Evolutionary conservation across 1,140 invertebrate genomes (phyloP), one percentile per base, ranked within the genome.

Genomic region (Eurosta solidaginis): DNA sequence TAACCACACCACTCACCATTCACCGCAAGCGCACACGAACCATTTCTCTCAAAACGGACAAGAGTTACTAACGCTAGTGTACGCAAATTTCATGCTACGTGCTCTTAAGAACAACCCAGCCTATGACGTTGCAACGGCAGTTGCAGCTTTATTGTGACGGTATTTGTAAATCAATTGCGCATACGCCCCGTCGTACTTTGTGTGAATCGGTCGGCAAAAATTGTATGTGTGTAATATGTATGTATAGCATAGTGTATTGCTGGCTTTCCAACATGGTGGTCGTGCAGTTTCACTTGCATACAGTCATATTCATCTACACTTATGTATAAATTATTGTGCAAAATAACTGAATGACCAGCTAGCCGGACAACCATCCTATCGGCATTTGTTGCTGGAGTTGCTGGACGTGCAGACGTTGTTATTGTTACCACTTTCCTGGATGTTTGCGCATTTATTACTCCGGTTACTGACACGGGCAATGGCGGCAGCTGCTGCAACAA

Each of bases 111-210:
- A 33, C 54, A 63, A 17, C 29, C 20, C 25, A 40, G 59, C 1
- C 59, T 68, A 22, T 68, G 59, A 36, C 54, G 29, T n/a, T 36
- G 10, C 40, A 40, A 68, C 59, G n/a, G 33, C 59, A 68, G 27
- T 22, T 17, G 33, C 29, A 12, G 25, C 29, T 5, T 5, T 1
- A n/a, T 2, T 3, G 17, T 20, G 29, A 27, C 59, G n/a, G 33
- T 33, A 68, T 40, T 68, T 68, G 59, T 33, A 68, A 33, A 68
- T 68, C 59, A 68, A 68, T 68, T 68, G 59, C 59, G 59, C 59
- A 68, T 68, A 68, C 59, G 33, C 33, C 4, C 54, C 54, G 29
- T 22, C 29, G 27, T n/a, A 20, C 20, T 7, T 49, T 17, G 45
- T 49, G 29, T 68, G 59, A 68, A 40, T 68, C 33, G 59, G 59